Conservation (phyloP, 1,140 invertebrate species). For the Antheraea mylitta region DNA sequence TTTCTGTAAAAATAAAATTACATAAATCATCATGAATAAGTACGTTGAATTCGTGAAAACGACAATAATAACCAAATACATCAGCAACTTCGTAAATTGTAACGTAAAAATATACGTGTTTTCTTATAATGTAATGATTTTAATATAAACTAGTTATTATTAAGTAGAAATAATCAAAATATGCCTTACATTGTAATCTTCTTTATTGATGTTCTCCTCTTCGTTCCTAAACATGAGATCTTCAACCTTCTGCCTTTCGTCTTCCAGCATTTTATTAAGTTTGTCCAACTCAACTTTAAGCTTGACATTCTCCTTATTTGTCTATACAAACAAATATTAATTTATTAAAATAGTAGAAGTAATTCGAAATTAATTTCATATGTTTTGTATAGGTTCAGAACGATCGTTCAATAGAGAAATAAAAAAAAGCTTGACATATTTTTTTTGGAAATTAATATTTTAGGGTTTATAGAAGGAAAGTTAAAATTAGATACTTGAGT, state of each 20-base stretch:
- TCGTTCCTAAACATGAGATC: slow-evolving; percentile 95
- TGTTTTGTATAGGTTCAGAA: no score
- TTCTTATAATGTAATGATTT: no score
- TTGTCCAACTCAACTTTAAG: slow-evolving; percentile 84
- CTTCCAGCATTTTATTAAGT: slow-evolving; percentile 86
- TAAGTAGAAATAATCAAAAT: not conserved
- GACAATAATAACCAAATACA: no score
- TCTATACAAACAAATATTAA: slow-evolving; percentile 49
- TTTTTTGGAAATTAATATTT: not conserved
- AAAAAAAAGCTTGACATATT: no score
- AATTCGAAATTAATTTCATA: not conserved
- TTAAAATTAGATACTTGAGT: slow-evolving; percentile 46
- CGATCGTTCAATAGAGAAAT: no score
- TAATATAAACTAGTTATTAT: not conserved
- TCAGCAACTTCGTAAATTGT: no score
- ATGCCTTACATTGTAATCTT: slow-evolving; percentile 70
- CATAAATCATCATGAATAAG: not conserved
- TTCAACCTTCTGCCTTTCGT: slow-evolving; percentile 93
- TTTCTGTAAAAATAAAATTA: slow-evolving; percentile 65
- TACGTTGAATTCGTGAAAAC: no score
- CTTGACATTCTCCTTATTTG: slow-evolving; percentile 76
- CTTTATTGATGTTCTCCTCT: slow-evolving; percentile 85
- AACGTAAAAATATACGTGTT: no score
- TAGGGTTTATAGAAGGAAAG: not conserved
- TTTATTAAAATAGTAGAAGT: no score